Evolutionary conservation across 2,888 invertebrate species (phyloP), one percentile per base, ranked within the genome.

Genomic region (Acrobasis repandana): DNA sequence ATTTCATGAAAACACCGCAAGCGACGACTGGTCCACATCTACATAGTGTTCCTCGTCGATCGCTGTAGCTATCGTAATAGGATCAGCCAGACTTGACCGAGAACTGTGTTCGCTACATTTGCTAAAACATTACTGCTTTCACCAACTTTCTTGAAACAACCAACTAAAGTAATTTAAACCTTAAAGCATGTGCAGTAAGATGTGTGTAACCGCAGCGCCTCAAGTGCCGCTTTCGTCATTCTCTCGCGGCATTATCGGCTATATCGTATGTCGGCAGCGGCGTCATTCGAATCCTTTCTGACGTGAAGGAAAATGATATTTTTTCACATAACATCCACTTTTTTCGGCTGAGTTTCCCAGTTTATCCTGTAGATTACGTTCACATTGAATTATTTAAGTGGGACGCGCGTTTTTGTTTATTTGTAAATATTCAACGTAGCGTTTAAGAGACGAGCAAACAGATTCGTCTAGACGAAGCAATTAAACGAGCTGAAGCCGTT

Each of bases 41-140:
- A n/a, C 20, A 15, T 36, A 16, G 18, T 36, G 15, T 38, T 48
- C 15, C 18, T 6, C 38, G 36, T 43, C n/a, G 38, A 49, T 63
- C 54, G 20, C 49, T 49, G 54, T 60, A 65, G 64, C 65, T 76
- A 76, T 75, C 75, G 67, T 76, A 77, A 77, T 75, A 69, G 73
- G 75, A 77, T 77, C 76, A 68, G 66, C 66, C 65, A 57, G 73
- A 74, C 71, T 77, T 74, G 72, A 73, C 76, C 76, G 71, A 74
- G 68, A 74, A 77, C 75, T 67, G 68, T 67, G 62, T 66, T 71
- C 75, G 73, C 68, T 77, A 77, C 76, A 77, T 77, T 77, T 75
- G 72, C 68, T 66, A 65, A 65, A 59, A 69, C 72, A 73, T 72
- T 68, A 75, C 63, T 62, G 61, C 67, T 64, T 62, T 50, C 36